Conservation (phyloP, 1,140 invertebrate species). For the Pogonus chalceus region DNA sequence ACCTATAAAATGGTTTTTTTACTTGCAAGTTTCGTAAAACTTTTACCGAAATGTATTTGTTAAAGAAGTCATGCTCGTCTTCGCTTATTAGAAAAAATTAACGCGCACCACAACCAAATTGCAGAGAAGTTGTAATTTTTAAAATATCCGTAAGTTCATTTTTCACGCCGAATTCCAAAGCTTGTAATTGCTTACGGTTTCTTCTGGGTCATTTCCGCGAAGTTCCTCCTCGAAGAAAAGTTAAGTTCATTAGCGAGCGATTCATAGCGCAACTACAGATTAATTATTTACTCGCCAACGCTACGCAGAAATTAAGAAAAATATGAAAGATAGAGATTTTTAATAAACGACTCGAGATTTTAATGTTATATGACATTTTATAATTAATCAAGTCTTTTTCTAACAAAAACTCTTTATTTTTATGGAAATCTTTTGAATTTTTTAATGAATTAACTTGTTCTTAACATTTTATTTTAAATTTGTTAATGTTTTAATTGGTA, state of each 20-base stretch:
- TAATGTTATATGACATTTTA: too few species aligned
- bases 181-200: not conserved
- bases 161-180: not conserved
- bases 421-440: too few species aligned
- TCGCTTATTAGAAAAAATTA: too few species aligned
- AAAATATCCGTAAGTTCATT: not conserved
- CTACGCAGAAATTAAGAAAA: not conserved
- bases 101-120: too few species aligned
- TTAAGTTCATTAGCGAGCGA: conserved; percentile 2
- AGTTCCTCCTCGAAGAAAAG: not conserved
- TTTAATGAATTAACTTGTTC: too few species aligned
- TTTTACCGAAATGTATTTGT: not conserved
- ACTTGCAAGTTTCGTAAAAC: not conserved
- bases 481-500: too few species aligned
- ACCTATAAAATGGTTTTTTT: too few species aligned
- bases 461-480: too few species aligned
- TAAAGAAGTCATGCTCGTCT: too few species aligned
- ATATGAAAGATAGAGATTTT: not conserved
- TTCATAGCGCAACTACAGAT: conserved; percentile 1
- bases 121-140: not conserved
- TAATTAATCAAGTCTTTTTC: too few species aligned
- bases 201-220: not conserved
- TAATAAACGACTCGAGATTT: not conserved
- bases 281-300: not conserved
- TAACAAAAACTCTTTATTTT: too few species aligned